These are phyloP conservation scores for Hirundo rustica DNA, from an alignment of 2,797 vertebrate genomes.

Conservation along the genomic window DNA sequence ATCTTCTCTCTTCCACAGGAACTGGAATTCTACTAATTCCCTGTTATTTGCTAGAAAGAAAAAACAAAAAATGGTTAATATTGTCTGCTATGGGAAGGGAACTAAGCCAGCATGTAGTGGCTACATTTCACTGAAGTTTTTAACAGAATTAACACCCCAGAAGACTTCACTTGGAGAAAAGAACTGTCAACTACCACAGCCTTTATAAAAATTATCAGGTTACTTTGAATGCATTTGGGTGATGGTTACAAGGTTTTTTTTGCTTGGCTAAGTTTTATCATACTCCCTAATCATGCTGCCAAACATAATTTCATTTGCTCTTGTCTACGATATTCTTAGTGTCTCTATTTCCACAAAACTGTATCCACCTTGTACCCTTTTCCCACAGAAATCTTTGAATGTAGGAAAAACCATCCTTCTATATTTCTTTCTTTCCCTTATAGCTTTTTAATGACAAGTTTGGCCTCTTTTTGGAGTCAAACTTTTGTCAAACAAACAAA, in stretches of 20 bases:
- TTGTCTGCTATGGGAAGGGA: neutral
- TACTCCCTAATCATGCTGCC: neutral
- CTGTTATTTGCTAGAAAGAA: neutral
- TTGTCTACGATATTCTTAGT: neutral
- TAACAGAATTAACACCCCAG: neutral
- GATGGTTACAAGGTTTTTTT: neutral
- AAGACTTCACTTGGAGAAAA: neutral
- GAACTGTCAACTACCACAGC: neutral
- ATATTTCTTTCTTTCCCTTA: neutral
- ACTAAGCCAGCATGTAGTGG: neutral
- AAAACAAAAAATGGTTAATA: neutral
- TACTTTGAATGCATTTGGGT: neutral
- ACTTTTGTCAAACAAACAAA: neutral
- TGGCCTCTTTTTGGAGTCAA: neutral
- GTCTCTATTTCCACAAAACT: neutral
- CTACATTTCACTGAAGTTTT: neutral
- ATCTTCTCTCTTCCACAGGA: neutral
- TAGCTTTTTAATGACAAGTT: neutral
- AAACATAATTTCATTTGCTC: neutral
- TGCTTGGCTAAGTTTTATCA: neutral
- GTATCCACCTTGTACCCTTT: neutral
- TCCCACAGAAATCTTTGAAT: neutral
- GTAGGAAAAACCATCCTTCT: neutral
- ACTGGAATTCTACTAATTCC: neutral
- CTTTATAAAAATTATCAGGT: neutral